Base-by-base conservation (phyloP, 2,888 invertebrate species). In the Orthosia incerta region DNA sequence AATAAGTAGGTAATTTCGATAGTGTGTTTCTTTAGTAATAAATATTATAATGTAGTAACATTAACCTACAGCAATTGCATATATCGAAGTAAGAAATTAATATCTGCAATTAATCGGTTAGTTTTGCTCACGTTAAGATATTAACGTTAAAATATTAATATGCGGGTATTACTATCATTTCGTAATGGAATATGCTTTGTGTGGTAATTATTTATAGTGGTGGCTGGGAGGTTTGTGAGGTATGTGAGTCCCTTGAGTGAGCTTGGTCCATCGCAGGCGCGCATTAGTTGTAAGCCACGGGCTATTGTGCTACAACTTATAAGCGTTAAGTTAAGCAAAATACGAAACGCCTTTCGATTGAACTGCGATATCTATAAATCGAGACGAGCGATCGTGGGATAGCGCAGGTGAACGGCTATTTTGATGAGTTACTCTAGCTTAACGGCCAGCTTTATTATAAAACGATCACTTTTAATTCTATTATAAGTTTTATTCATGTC, bases 241-340 rank as follows among this genome's bases (percentile, higher is more conserved):
- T 82, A 76, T 74, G 77, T 79, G 74, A 74, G 86, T 87, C 86
- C 86, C 85, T 82, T 84, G 82, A 84, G 80, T 76, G 71, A 74
- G 80, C 74, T 84, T 77, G 87, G 87, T 83, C 62, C 80, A 86
- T 83, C 80, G 82, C 78, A 74, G 82, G 84, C 87, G 86, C 86
- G 90, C 91, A 90, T 90, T 82, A 82, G 88, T 92, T 92, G 89
- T 92, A 88, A 90, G 89, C 89, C 90, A 91, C 84, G 86, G 90
- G 89, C 90, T 91, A 93, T 93, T 94, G 92, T 93, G 91, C 89
- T 91, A 90, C 91, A 93, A 92, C 90, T 91, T 93, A 94, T 91
- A 92, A 93, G 87, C 92, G 92, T 94, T 95, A 95, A 95, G 92
- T 94, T 95, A 95, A 95, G 95, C 95, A 95, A 95, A 96, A 92